A percentile compares a stretch with the other conserved stretches of the same genome.
Evolutionary conservation across 2,888 invertebrate genomes (phyloP).

Genomic region (Maniola hyperantus): DNA sequence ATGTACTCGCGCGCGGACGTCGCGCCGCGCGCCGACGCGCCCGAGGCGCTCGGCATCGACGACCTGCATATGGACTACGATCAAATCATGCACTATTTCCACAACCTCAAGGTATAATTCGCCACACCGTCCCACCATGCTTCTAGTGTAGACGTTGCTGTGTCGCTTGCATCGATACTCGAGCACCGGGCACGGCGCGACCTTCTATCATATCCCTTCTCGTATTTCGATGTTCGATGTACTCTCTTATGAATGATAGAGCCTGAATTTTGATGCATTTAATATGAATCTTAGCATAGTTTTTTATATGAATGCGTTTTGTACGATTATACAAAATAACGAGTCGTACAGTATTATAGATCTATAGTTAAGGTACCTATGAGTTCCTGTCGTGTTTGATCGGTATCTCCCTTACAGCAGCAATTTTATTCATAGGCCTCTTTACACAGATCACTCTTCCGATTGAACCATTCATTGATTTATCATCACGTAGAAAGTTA

Average conservation of each 20-base stretch:
- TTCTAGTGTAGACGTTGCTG: conserved; percentile 77
- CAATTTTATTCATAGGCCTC: conserved; percentile 27
- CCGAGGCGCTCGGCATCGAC: conserved; percentile 87
- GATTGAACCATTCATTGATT: conserved; percentile 52
- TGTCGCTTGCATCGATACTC: conserved; percentile 65
- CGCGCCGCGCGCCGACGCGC: conserved; percentile 61
- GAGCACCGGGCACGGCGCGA: conserved; percentile 51
- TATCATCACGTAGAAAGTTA: conserved; percentile 65
- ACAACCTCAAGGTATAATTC: conserved; percentile 94
- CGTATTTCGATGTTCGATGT: conserved; percentile 63
- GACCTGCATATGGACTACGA: conserved; percentile 98
- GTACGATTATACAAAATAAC: conserved; percentile 65
- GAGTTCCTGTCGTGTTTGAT: conserved; percentile 48
- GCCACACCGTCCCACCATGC: conserved; percentile 68
- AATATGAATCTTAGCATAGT: conserved; percentile 66
- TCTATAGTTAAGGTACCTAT: conserved; percentile 51
- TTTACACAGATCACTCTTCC: conserved; percentile 52
- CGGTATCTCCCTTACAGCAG: conserved; percentile 34
- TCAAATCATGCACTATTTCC: conserved; percentile 99
- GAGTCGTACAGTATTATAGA: conserved; percentile 73
- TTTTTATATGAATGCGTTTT: conserved; percentile 76
- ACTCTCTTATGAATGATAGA: conserved; percentile 74
- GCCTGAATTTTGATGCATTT: conserved; percentile 80
- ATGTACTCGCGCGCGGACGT: conserved; percentile 88
- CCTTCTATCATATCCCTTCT: conserved; percentile 51